phyloP scores from a whole-genome alignment of 2,797 vertebrate genomes.

The Crossoptilon crossoptilon region DNA sequence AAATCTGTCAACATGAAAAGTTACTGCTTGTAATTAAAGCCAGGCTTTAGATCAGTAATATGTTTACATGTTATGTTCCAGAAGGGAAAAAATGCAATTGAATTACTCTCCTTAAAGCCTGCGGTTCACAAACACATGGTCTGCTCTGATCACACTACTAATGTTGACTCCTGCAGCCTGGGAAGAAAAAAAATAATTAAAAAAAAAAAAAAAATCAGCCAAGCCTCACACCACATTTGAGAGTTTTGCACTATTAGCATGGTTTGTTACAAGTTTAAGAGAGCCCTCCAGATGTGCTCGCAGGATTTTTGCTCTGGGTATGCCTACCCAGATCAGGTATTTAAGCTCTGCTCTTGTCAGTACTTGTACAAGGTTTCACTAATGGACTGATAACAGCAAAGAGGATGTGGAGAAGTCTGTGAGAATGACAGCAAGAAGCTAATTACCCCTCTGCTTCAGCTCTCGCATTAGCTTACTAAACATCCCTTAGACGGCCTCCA shows the following conservation, averaged over 20 bases:
- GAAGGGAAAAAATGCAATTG: conserved; percentile 46
- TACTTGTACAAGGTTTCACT: conserved; percentile 79
- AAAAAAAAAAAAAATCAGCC: neutral
- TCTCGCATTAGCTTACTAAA: conserved; percentile 28
- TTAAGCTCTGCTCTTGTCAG: conserved; percentile 78
- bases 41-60: conserved; percentile 54
- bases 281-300: neutral
- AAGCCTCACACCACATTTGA: neutral
- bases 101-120: conserved; percentile 46
- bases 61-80: conserved; percentile 65
- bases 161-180: neutral
- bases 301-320: conserved; percentile 22
- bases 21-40: conserved; percentile 64
- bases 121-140: neutral
- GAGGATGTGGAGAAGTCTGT: conserved; percentile 78
- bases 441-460: conserved; percentile 77
- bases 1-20: conserved; percentile 75
- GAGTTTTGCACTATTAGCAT: neutral
- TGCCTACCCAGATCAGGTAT: conserved; percentile 60
- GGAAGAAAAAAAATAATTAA: neutral
- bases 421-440: conserved; percentile 81
- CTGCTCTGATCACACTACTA: neutral
- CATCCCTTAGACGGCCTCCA: neutral
- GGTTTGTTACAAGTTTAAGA: neutral
- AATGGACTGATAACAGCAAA: conserved; percentile 87